Evolutionary conservation across 2,888 invertebrate genomes (phyloP).

Genomic region (Peribatodes rhomboidaria): DNA sequence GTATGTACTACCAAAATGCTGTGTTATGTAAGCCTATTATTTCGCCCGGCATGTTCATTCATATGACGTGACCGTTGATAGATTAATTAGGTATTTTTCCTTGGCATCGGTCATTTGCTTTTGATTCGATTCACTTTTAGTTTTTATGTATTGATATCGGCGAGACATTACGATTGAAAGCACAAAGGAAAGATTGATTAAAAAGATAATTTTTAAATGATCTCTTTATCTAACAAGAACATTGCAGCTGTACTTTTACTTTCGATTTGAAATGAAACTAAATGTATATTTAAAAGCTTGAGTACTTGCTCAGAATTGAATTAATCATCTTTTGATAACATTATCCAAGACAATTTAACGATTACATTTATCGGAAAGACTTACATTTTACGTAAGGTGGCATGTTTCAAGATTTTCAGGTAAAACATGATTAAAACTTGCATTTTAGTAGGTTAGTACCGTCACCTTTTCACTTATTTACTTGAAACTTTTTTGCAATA

Average conservation of each 20-base stretch:
- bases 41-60: slow-evolving; percentile 33
- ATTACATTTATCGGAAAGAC: slow-evolving; percentile 11
- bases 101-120: slow-evolving; percentile 61
- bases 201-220: slow-evolving; percentile 44
- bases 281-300: neutral
- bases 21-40: slow-evolving; percentile 42
- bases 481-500: slow-evolving; percentile 34
- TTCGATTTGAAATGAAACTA: neutral
- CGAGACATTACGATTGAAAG: slow-evolving; percentile 49
- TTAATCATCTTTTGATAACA: slow-evolving; percentile 16
- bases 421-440: slow-evolving; percentile 31
- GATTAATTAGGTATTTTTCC: slow-evolving; percentile 57
- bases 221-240: slow-evolving; percentile 18
- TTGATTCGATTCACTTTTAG: slow-evolving; percentile 54
- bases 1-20: slow-evolving; percentile 25
- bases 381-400: slow-evolving; percentile 26
- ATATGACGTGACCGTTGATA: slow-evolving; percentile 48
- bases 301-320: neutral
- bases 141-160: slow-evolving; percentile 54
- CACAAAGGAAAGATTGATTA: slow-evolving; percentile 53
- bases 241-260: slow-evolving; percentile 10
- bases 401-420: slow-evolving; percentile 22
- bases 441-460: slow-evolving; percentile 48
- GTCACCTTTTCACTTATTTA: slow-evolving; percentile 32
- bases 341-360: slow-evolving; percentile 10